phyloP scores from a whole-genome alignment of 2,888 invertebrate species.

The Cancer borealis region DNA sequence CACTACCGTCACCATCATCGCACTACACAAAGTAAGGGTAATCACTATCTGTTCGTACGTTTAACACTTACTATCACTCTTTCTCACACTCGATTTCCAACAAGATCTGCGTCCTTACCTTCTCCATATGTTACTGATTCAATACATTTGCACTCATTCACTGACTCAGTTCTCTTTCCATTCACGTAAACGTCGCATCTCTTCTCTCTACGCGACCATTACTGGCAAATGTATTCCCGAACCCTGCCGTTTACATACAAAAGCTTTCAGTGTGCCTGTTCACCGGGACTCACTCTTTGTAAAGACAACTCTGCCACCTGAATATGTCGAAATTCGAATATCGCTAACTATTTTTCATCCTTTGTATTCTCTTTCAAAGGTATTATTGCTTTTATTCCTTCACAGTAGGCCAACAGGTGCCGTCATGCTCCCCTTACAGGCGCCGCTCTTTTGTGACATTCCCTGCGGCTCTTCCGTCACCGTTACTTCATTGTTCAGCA shows the following conservation, averaged over 20 bases:
- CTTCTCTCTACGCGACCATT: slow-evolving; percentile 3
- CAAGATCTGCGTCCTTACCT: not conserved
- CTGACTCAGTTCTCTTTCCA: slow-evolving; percentile 14
- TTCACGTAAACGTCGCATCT: slow-evolving; percentile 2
- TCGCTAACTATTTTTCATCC: not conserved
- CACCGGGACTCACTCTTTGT: not conserved
- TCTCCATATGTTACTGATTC: not conserved
- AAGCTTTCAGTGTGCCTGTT: not conserved
- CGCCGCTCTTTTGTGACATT: not conserved
- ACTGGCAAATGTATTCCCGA: not conserved
- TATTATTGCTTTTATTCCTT: not conserved
- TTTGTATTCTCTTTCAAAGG: not conserved
- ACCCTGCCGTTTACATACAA: slow-evolving; percentile 15
- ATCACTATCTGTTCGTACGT: not conserved
- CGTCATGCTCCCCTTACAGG: not conserved
- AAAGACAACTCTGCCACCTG: not conserved
- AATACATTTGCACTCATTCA: not conserved
- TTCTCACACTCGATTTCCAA: not conserved
- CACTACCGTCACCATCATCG: not conserved
- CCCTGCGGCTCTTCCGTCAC: not conserved
- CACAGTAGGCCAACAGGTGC: not conserved
- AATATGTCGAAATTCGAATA: not conserved
- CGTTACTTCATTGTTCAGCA: not conserved
- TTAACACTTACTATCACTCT: not conserved
- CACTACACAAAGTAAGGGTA: not conserved